These are phyloP conservation scores for Eumeta japonica DNA, from an alignment of 1,140 invertebrate genomes.

Conservation along the genomic window DNA sequence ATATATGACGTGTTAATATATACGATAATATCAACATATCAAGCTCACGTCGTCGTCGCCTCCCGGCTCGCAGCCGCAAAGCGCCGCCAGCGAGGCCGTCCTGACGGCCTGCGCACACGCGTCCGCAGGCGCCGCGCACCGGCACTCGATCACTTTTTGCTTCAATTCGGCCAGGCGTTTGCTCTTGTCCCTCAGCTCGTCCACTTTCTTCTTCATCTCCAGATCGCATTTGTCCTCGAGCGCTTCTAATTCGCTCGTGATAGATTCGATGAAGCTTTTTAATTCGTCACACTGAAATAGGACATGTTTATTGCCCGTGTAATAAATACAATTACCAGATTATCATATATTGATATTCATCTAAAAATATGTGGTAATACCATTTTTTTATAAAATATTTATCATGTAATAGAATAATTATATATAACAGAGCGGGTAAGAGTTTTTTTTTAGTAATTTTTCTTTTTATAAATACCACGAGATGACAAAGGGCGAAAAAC, in stretches of 20 bases:
- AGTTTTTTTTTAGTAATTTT: too few relatives aligned
- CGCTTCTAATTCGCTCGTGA: slow-evolving; percentile 32
- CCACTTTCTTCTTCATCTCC: slow-evolving; percentile 22
- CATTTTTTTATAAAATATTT: slow-evolving; percentile 1
- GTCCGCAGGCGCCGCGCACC: slow-evolving; percentile 36
- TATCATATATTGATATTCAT: not conserved
- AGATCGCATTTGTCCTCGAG: slow-evolving; percentile 30
- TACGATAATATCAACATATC: too few relatives aligned
- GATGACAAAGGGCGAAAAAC: too few relatives aligned
- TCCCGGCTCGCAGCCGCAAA: slow-evolving; percentile 34
- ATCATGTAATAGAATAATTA: not conserved
- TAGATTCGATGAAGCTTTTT: slow-evolving; percentile 22
- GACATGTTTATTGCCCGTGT: not conserved
- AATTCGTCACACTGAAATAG: slow-evolving; percentile 24
- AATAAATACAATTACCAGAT: not conserved
- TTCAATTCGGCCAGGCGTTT: slow-evolving; percentile 22
- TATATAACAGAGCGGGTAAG: too few relatives aligned
- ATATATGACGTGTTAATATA: too few relatives aligned
- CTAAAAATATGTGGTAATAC: not conserved
- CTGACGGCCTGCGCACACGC: slow-evolving; percentile 30
- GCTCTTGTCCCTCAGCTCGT: slow-evolving; percentile 28
- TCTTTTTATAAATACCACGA: too few relatives aligned
- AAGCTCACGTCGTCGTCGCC: too few relatives aligned
- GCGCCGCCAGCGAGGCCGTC: slow-evolving; percentile 35
- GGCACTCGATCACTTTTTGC: slow-evolving; percentile 31